Evolutionary conservation across 2,797 vertebrate species (phyloP).

Genomic region (Tragopan temminckii): DNA sequence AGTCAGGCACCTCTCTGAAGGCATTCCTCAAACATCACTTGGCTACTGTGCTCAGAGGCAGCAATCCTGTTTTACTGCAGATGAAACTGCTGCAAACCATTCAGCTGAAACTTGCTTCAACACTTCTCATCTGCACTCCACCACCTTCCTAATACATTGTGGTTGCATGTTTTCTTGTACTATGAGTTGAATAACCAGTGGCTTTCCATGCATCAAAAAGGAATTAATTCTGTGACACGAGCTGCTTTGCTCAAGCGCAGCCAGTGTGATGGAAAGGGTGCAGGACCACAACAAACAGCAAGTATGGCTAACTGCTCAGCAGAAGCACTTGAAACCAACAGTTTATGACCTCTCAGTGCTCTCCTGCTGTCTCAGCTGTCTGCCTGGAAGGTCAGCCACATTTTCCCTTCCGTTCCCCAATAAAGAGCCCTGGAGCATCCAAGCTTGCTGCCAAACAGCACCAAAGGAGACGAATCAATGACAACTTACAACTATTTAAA

Average conservation of each 20-base stretch:
- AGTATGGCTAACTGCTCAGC: neutral
- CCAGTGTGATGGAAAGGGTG: neutral
- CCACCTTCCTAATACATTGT: neutral
- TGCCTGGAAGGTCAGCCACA: neutral
- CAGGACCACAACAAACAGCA: neutral
- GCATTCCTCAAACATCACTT: neutral
- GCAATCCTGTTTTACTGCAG: neutral
- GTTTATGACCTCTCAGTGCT: neutral
- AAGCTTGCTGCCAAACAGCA: neutral
- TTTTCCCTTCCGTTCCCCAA: neutral
- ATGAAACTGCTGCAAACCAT: neutral
- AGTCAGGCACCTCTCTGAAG: neutral
- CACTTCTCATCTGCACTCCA: neutral
- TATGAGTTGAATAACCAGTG: neutral
- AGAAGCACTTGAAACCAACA: neutral
- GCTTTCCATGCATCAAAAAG: neutral
- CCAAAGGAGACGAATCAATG: neutral
- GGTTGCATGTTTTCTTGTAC: neutral
- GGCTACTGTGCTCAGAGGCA: neutral
- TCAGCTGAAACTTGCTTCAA: neutral
- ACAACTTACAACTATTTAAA: neutral
- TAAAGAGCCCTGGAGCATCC: neutral
- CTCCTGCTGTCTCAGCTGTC: neutral
- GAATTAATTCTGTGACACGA: accelerated
- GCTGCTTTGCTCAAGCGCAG: neutral